These are phyloP conservation scores for Aphelenchoides fujianensis DNA, from an alignment of 1,140 invertebrate genomes.

Conservation along the genomic window DNA sequence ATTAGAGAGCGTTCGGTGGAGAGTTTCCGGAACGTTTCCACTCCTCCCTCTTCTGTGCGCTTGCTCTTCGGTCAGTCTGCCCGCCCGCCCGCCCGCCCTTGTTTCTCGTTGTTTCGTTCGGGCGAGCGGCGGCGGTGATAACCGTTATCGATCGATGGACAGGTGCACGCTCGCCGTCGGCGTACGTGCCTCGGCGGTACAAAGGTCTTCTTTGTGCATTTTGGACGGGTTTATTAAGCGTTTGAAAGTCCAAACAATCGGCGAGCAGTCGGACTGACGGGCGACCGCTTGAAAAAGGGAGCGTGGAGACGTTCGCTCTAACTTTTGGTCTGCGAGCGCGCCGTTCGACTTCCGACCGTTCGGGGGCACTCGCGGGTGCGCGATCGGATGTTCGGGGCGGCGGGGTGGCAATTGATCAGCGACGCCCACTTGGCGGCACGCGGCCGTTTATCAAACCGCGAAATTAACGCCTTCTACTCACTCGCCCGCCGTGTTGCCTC, in stretches of 20 bases:
- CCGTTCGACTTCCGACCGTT: background rate
- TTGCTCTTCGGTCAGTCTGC: background rate
- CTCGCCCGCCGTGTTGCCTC: background rate
- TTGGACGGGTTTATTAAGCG: background rate
- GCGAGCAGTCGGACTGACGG: background rate
- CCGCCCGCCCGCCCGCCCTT: no score
- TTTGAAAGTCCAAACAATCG: background rate
- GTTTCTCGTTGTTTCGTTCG: conserved; percentile 5
- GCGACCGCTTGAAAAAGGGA: background rate
- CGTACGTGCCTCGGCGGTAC: background rate
- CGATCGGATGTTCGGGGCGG: background rate
- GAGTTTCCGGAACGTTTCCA: background rate
- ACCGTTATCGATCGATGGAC: no score
- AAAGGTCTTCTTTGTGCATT: background rate
- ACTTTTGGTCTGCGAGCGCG: background rate
- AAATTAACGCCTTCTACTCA: background rate
- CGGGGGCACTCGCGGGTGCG: background rate
- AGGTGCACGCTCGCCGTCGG: background rate
- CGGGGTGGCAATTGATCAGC: no score
- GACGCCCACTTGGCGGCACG: no score
- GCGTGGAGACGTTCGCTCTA: background rate
- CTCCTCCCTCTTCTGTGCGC: background rate
- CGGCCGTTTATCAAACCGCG: background rate
- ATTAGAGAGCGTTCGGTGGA: background rate
- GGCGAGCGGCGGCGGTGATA: background rate